These are phyloP conservation scores for Unio pictorum DNA, from an alignment of 2,888 invertebrate species.

Conservation along the genomic window DNA sequence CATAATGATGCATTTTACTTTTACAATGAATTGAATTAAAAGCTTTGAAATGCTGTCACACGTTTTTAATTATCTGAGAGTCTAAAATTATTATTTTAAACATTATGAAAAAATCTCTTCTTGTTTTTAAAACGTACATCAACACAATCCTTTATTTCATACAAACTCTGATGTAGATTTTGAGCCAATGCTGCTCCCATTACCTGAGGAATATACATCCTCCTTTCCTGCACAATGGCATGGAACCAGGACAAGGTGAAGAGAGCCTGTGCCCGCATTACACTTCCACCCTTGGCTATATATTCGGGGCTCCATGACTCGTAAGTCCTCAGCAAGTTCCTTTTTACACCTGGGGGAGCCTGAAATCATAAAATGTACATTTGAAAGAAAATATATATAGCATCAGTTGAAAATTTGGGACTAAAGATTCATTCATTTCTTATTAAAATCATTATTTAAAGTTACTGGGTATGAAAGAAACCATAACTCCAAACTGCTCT, in stretches of 20 bases:
- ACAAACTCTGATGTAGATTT: background rate
- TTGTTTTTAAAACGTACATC: background rate
- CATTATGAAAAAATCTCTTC: background rate
- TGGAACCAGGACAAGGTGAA: conserved; percentile 90
- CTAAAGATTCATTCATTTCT: too few species aligned
- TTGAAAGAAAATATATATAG: background rate
- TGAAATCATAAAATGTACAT: conserved; percentile 33
- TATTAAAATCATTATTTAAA: too few species aligned
- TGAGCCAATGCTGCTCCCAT: background rate
- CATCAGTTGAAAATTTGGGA: background rate
- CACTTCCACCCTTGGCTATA: conserved; percentile 65
- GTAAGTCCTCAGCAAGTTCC: conserved; percentile 84
- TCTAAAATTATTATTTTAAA: too few species aligned
- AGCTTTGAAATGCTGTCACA: too few species aligned
- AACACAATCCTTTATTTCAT: background rate
- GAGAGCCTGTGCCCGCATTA: conserved; percentile 74
- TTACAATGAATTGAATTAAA: too few species aligned
- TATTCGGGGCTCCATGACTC: conserved; percentile 79
- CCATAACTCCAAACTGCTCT: too few species aligned
- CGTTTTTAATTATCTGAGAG: too few species aligned
- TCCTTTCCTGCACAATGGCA: conserved; percentile 88
- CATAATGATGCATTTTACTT: too few species aligned
- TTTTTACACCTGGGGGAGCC: conserved; percentile 89
- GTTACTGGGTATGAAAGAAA: too few species aligned
- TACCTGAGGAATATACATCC: conserved; percentile 88